A percentile compares a stretch with the other conserved stretches of the same genome.
phyloP scores from a whole-genome alignment of 2,888 invertebrate genomes.

The Apamea anceps region DNA sequence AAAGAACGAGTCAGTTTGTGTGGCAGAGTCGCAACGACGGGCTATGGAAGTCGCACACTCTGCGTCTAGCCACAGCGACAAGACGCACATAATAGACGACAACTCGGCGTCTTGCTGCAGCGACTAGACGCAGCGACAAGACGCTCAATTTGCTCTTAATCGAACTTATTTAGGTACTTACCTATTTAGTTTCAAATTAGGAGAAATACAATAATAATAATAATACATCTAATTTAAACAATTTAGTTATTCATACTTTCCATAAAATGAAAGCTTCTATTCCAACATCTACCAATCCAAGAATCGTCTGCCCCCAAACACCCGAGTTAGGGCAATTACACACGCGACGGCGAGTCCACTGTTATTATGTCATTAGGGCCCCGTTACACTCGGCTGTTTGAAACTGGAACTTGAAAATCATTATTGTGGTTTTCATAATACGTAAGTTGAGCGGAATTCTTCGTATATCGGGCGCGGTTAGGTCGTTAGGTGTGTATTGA shows the following conservation, averaged over 20 bases:
- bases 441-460: conserved; percentile 65
- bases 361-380: conserved; percentile 83
- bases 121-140: no score
- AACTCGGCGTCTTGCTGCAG: no score
- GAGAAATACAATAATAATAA: no score
- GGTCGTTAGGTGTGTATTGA: conserved; percentile 56
- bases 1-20: no score
- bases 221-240: not conserved
- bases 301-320: conserved; percentile 55
- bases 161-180: no score
- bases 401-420: conserved; percentile 75
- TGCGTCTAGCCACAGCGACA: no score
- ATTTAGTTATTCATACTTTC: no score
- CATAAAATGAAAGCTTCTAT: conserved; percentile 18
- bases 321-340: conserved; percentile 79
- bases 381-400: conserved; percentile 75
- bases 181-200: no score
- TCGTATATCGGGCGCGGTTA: conserved; percentile 69
- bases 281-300: conserved; percentile 55
- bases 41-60: no score
- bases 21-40: no score
- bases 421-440: conserved; percentile 74
- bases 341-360: conserved; percentile 77
- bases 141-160: no score
- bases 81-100: no score